Evolutionary conservation across 2,888 invertebrate genomes (phyloP).

Genomic region (Hirtodrosophila alboralis): DNA sequence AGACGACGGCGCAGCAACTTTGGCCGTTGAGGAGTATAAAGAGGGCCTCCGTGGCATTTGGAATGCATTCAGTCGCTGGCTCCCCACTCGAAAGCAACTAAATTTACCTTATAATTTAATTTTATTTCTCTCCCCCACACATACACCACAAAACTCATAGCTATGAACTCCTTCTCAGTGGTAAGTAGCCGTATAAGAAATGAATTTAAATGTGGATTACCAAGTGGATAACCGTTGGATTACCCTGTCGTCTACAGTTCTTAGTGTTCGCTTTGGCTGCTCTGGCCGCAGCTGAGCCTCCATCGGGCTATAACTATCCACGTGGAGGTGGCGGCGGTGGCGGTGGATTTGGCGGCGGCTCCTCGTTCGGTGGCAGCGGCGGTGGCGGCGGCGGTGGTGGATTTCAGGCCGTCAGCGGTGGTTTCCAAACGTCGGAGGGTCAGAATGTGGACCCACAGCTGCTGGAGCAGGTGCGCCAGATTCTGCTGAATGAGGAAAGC

Average conservation of each 20-base stretch:
- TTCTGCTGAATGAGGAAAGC: conserved; percentile 92
- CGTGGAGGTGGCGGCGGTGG: conserved; percentile 85
- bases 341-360: conserved; percentile 82
- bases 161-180: conserved; percentile 85
- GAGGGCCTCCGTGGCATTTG: conserved; percentile 82
- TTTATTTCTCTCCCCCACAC: conserved; percentile 83
- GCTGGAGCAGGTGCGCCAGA: conserved; percentile 93
- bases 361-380: conserved; percentile 78
- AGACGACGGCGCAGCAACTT: conserved; percentile 28
- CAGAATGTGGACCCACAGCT: conserved; percentile 92
- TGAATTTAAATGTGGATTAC: conserved; percentile 23
- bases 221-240: conserved; percentile 41
- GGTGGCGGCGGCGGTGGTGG: conserved; percentile 88
- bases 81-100: conserved; percentile 84
- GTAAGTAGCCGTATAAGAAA: conserved; percentile 76
- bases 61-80: conserved; percentile 85
- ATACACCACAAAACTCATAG: conserved; percentile 82
- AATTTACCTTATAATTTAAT: conserved; percentile 82
- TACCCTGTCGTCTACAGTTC: conserved; percentile 86
- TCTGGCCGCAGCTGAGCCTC: conserved; percentile 90
- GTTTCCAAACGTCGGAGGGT: conserved; percentile 92
- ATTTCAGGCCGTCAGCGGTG: conserved; percentile 90
- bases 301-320: conserved; percentile 90
- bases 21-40: conserved; percentile 81
- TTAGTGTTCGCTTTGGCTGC: conserved; percentile 92